Conservation (phyloP, 2,888 invertebrate species). For the Orthosia gothica region DNA sequence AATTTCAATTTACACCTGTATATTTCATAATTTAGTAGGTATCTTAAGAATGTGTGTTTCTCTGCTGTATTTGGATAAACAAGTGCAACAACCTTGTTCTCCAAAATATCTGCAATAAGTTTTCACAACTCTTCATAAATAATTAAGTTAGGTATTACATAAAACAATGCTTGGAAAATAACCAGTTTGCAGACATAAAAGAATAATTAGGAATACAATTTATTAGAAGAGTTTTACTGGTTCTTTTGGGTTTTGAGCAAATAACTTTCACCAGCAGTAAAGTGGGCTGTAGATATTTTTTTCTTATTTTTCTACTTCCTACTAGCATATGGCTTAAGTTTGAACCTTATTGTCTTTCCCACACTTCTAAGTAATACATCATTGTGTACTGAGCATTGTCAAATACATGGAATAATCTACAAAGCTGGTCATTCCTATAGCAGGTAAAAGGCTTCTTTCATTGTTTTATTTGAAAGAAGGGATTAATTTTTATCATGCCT, state of each 20-base stretch:
- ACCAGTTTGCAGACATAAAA: slow-evolving; percentile 17
- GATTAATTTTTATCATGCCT: neutral
- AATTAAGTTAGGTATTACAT: slow-evolving; percentile 38
- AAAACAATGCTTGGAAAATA: slow-evolving; percentile 30
- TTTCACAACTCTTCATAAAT: slow-evolving; percentile 13
- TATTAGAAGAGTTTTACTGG: slow-evolving; percentile 27
- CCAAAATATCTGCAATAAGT: slow-evolving; percentile 9
- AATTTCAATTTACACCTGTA: neutral
- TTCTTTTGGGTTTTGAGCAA: slow-evolving; percentile 47
- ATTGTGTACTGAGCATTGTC: slow-evolving; percentile 46
- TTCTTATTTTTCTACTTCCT: slow-evolving; percentile 38
- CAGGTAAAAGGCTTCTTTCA: neutral
- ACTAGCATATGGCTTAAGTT: slow-evolving; percentile 22
- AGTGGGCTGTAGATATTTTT: slow-evolving; percentile 36
- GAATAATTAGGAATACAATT: slow-evolving; percentile 44
- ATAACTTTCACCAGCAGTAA: slow-evolving; percentile 50
- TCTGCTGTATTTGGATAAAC: neutral
- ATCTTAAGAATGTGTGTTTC: neutral
- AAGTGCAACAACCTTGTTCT: slow-evolving; percentile 14
- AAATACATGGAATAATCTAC: slow-evolving; percentile 44
- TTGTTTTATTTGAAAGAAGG: neutral
- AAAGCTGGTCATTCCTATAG: slow-evolving; percentile 31
- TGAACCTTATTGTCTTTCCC: slow-evolving; percentile 47
- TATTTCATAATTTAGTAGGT: neutral
- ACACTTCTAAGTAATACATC: slow-evolving; percentile 42